Evolutionary conservation across 2,113 vertebrate species (phyloP), one percentile per base, ranked within the genome.

Genomic region (Lampris megalopsis): DNA sequence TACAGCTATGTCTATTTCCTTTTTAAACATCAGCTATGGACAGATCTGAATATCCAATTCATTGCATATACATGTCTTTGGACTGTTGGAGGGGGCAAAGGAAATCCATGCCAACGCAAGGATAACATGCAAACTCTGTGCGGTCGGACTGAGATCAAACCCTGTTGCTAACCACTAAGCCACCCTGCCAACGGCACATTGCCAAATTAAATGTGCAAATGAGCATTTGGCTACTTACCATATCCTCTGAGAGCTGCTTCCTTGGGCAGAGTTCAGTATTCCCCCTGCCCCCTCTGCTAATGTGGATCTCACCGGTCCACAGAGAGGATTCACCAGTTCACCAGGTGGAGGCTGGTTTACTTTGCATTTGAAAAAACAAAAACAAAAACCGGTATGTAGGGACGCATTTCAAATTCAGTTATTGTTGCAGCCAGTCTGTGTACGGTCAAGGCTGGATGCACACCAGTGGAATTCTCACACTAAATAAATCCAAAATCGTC

Each of bases 401-500:
- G 62, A 52, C 68, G 71, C 24, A 76, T 75, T 82, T 52, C 68
- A 81, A 65, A 63, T n/a, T 35, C 43, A 3, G 50, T 70, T 74
- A 61, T 81, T 41, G 73, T 68, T 47, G 5, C 1, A 56, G 63
- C 69, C 61, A 57, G 71, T 75, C 72, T 71, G 68, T 80, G 48
- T 72, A 41, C 64, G 11, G 80, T 73, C 68, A 82, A 42, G 37
- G 72, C 40, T 40, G 24, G 57, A 42, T 47, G 71, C 73, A 53
- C 73, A 53, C 66, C 49, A 53, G 63, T 71, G n/a, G 35, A 57
- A 57, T 50, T 67, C 64, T 70, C 59, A 4, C 24, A 81, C 77
- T 80, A 83, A 85, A 83, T 85, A 85, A 80, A 62, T 63, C 69
- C 65, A 72, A 71, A 83, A 75, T 80, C 68, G 49, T 71, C 40